Evolutionary conservation across 2,888 invertebrate genomes (phyloP), one percentile per base, ranked within the genome.

Genomic region (Doris montereyensis): DNA sequence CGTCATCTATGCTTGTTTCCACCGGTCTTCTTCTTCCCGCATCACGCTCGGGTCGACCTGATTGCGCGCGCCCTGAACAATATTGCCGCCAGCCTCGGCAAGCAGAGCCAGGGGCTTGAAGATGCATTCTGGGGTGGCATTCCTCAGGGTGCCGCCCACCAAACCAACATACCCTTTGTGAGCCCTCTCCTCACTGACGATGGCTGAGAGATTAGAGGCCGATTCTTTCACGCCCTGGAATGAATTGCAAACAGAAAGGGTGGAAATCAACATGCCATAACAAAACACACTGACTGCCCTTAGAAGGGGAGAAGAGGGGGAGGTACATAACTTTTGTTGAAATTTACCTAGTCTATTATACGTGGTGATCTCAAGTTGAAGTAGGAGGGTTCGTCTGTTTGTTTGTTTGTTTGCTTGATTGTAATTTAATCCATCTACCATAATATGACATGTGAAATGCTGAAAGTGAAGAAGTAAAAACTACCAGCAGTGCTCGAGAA

Each of bases 31-130:
- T 17, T 95, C 95, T 90, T 97, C 96, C 82, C 94, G 93, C 85
- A 95, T 93, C 0, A 95, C 95, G 88, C 96, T 96, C 34, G 96
- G 98, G 87, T 95, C 95, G 81, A 98, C 93, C 88, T 97, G 96
- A 90, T 96, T 97, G 86, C 96, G 94, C 91, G 98, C 98, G 83
- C 96, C 97, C 83, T 98, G 93, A 81, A 98, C 95, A 86, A 98
- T 97, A 21, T 98, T 76, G 62, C 71, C 76, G 1, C 79, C 79
- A 41, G 79, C 79, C 72, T 79, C 79, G 0, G 79, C 79, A 8
- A 79, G 71, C 21, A 79, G 30, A 3, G 79, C 79, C 4, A 79
- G n/a, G 2, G 79, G 79, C 35, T 79, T 79, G 71, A 79, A 71
- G 30, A 79, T 17, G 34, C 70, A 79, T 35, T 79, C 79, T 26